Base-by-base conservation (phyloP, 2,113 vertebrate genomes). In the Notothenia coriiceps region DNA sequence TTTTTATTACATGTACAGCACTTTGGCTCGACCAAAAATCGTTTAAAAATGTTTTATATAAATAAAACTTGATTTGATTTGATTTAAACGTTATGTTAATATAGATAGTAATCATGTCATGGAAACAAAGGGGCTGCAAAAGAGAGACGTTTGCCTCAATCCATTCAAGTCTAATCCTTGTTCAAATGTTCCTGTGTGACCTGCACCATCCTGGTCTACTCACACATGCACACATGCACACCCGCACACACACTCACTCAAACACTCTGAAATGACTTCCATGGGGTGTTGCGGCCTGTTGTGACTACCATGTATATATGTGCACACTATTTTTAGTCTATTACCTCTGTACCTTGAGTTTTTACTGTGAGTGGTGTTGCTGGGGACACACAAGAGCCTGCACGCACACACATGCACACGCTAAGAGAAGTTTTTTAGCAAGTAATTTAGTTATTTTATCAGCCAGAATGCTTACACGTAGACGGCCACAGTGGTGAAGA, bases 391-490 rank as follows among this genome's bases (percentile, higher is more conserved):
- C 35, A 40, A 40, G 35, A 40, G 35, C 7, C 35, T 22, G n/a
- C 52, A 50, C 51, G 20, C 22, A 33, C 44, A 68, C n/a, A 70
- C 54, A n/a, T 18, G 54, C 3, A 47, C 69, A 33, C 60, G 40
- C 10, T 60, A 56, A 60, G 68, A 83, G 2, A 20, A 49, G 35
- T 33, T 62, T 72, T 85, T 63, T 63, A 74, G 20, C 77, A 80
- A 76, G 59, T 74, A 83, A 84, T 77, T 13, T 25, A 73, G 80
- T 83, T 65, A 82, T 68, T 82, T 80, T 79, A 83, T 86, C 70
- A 71, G 59, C 55, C 50, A 52, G 62, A 65, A 80, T 80, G 59
- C 54, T 35, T 74, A 81, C 71, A 76, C 80, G 79, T 78, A 78
- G 86, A 85, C 54, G 49, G 78, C 84, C 76, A 64, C 79, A 76